Base-by-base conservation (phyloP, 2,113 vertebrate species). In the Oncorhynchus mykiss region DNA sequence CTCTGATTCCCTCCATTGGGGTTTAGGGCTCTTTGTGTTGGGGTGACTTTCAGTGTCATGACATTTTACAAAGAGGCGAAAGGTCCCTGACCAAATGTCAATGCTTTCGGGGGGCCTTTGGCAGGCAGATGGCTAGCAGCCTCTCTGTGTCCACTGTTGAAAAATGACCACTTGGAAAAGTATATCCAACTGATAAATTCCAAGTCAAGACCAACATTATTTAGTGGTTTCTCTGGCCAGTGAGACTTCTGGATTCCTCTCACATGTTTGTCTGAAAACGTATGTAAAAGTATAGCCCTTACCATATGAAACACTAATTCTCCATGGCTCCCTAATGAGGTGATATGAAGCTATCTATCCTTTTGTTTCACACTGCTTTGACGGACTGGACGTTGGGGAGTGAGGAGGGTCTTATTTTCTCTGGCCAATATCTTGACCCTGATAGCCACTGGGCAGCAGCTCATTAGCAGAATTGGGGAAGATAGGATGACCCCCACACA, bases 41-140 rank as follows among this genome's bases (percentile, higher is more conserved):
- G 74, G 68, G 72, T 86, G 85, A 88, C 82, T 77, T 81, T 81
- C 71, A 49, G 70, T 86, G 83, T 74, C 75, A 71, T 88, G 90
- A 92, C 88, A 89, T 90, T 89, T 90, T 80, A 79, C 73, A 71
- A 45, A 67, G 57, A 86, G 89, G 91, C 90, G 81, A 91, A 86
- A 90, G 91, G 90, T 90, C 85, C 59, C n/a, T 78, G 78, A 75
- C 84, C 91, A 89, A 91, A 88, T 84, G 89, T 90, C 87, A 88
- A 71, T 60, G 22, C 78, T 54, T 57, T 39, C 76, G 80, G 75
- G 74, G 29, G 29, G 12, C 31, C 18, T 34, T 67, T 79, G 64
- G 20, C 70, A 67, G 79, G 84, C 92, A 92, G 90, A 92, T 92
- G 91, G 91, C 13, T 75, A 85, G 88, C 88, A 88, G 82, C 73